Conservation (phyloP, 1,140 invertebrate genomes). For the Lordiphosa collinella region DNA sequence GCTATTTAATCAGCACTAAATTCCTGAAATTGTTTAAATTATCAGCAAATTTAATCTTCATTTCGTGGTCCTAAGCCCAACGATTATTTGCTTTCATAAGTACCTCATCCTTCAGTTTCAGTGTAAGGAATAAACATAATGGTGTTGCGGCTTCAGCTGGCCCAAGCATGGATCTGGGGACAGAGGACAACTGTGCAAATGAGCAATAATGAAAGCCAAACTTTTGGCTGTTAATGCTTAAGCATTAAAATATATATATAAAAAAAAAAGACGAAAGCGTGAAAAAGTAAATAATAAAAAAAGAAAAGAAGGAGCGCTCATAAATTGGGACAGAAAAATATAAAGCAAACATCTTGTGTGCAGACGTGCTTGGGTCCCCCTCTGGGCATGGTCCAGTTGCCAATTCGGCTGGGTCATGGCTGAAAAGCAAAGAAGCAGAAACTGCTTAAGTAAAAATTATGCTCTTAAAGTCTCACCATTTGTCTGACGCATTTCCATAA, state of each 20-base stretch:
- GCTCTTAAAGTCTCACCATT: neutral
- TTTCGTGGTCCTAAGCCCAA: neutral
- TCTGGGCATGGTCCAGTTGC: constrained; percentile 21
- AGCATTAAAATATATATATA: constrained; percentile 60
- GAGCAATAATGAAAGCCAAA: constrained; percentile 70
- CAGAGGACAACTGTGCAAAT: constrained; percentile 50
- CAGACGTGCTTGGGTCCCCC: constrained; percentile 20
- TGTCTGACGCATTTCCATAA: constrained; percentile 39
- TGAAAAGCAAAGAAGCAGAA: constrained; percentile 2
- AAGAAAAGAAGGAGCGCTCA: constrained; percentile 29
- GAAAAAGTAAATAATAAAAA: neutral
- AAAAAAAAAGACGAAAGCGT: constrained; percentile 24
- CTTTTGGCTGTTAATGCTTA: constrained; percentile 68
- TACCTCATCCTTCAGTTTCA: constrained; percentile 32
- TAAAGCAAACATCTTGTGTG: constrained; percentile 9
- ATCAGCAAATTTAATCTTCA: constrained; percentile 12
- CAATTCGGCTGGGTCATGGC: constrained; percentile 3
- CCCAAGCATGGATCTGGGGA: constrained; percentile 2
- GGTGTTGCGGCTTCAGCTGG: constrained; percentile 13
- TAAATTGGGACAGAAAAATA: constrained; percentile 59
- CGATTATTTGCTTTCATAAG: constrained; percentile 28
- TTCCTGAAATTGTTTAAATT: no score
- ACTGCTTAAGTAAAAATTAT: neutral
- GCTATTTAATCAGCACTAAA: no score
- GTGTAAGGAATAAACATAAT: constrained; percentile 34